phyloP scores from a whole-genome alignment of 1,140 invertebrate species.

The Brachionus calyciflorus region DNA sequence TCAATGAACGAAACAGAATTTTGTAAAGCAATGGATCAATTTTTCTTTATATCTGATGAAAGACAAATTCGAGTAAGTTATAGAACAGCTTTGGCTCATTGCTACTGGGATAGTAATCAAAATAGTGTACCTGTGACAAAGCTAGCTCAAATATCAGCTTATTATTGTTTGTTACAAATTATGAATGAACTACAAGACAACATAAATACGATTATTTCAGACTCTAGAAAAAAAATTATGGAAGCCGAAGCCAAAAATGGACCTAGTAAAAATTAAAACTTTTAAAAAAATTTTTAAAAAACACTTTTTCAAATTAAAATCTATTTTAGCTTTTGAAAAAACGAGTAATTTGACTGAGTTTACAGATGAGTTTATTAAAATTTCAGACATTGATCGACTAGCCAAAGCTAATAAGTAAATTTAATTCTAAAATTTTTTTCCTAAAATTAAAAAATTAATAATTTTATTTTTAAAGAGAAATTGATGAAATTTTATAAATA shows the following conservation, averaged over 20 bases:
- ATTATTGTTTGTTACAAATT: conserved; percentile 41
- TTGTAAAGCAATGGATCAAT: conserved; percentile 34
- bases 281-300: no score
- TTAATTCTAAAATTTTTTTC: neutral
- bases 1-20: conserved; percentile 39
- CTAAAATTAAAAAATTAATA: neutral
- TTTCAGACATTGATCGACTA: conserved; percentile 26
- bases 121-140: conserved; percentile 13
- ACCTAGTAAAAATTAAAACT: neutral
- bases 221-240: conserved; percentile 25
- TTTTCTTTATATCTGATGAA: conserved; percentile 41
- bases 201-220: conserved; percentile 14
- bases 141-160: conserved; percentile 29
- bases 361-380: conserved; percentile 25
- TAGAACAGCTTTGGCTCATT: conserved; percentile 37
- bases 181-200: conserved; percentile 9
- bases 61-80: neutral
- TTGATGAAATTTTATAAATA: conserved; percentile 5
- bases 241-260: conserved; percentile 21
- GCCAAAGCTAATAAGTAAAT: conserved; percentile 13
- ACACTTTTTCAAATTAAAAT: neutral
- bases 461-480: conserved; percentile 12
- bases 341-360: conserved; percentile 12
- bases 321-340: neutral
- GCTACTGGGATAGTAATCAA: conserved; percentile 19